phyloP scores from a whole-genome alignment of 2,888 invertebrate genomes.

The Caenorhabditis doughertyi region DNA sequence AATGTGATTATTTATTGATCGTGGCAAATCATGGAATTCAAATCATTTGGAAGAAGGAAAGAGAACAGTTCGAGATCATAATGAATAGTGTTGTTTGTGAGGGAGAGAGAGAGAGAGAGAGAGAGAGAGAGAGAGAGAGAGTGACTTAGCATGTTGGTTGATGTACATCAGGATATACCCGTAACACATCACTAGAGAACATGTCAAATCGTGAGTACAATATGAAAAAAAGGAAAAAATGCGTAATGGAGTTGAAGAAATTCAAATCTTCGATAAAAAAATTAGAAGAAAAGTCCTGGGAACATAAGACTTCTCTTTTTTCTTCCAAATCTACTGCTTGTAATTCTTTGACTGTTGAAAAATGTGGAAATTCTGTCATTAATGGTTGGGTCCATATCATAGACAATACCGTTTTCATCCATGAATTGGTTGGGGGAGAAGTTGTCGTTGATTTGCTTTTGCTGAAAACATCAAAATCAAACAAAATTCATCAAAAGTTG shows the following conservation, averaged over 20 bases:
- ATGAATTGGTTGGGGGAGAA: constrained; percentile 70
- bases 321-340: constrained; percentile 56
- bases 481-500: neutral
- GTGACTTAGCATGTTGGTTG: constrained; percentile 53
- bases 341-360: constrained; percentile 63
- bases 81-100: constrained; percentile 23
- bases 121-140: neutral
- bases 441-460: constrained; percentile 69
- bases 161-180: constrained; percentile 58
- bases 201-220: constrained; percentile 59
- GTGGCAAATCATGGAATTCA: neutral
- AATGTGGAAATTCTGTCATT: constrained; percentile 66
- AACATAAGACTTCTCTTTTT: constrained; percentile 62
- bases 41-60: constrained; percentile 1
- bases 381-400: constrained; percentile 70
- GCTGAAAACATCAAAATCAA: constrained; percentile 49
- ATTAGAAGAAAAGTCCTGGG: constrained; percentile 42
- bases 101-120: neutral
- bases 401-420: constrained; percentile 72
- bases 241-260: neutral
- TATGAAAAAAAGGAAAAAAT: constrained; percentile 2
- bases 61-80: constrained; percentile 30
- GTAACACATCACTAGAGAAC: constrained; percentile 56
- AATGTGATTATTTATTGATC: constrained; percentile 30
- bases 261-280: neutral